phyloP scores from a whole-genome alignment of 1,140 invertebrate genomes.

The Tachypleus tridentatus region DNA sequence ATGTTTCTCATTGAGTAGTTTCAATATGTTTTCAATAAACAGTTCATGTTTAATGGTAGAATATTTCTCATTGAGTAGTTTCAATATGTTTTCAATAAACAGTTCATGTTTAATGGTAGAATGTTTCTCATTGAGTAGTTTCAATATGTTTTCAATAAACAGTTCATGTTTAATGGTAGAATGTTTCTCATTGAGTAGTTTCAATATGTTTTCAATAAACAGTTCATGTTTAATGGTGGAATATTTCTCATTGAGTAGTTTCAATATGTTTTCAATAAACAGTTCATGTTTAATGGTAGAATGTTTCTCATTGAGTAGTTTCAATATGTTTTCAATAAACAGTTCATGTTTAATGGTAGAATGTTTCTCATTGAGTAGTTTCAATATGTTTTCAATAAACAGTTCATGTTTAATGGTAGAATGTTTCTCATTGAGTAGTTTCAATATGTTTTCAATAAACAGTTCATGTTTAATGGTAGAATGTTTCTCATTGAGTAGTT shows the following conservation, averaged over 20 bases:
- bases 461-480: not conserved
- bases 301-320: too few relatives aligned
- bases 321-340: too few relatives aligned
- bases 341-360: not conserved
- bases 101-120: not conserved
- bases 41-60: not conserved
- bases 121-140: slow-evolving; percentile 10
- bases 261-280: slow-evolving; percentile 31
- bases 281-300: not conserved
- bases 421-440: too few relatives aligned
- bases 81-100: too few relatives aligned
- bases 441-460: too few relatives aligned
- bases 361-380: slow-evolving; percentile 10
- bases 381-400: slow-evolving; percentile 31
- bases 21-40: slow-evolving; percentile 31
- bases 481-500: slow-evolving; percentile 10
- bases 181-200: too few relatives aligned
- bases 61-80: too few relatives aligned
- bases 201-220: too few relatives aligned
- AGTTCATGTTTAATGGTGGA: not conserved
- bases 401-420: not conserved
- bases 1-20: slow-evolving; percentile 10
- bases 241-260: slow-evolving; percentile 10
- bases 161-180: not conserved
- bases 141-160: slow-evolving; percentile 31